Base-by-base conservation (phyloP, 2,113 vertebrate genomes). In the Tyto alba region DNA sequence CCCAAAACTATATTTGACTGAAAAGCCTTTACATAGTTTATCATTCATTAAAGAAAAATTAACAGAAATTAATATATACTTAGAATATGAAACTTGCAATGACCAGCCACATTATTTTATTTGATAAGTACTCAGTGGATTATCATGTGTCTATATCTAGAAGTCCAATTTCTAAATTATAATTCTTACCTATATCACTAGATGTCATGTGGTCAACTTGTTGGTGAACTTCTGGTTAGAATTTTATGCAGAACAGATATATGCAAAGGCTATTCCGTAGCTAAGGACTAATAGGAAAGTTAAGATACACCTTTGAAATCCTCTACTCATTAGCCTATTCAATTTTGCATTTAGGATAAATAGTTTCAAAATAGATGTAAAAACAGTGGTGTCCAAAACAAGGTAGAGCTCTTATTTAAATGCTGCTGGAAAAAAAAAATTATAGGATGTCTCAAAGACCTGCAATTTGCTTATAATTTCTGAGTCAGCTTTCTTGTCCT, bases 391-490 rank as follows among this genome's bases (percentile, higher is more conserved):
- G 60, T 55, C 76, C 85, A 78, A 88, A 90, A 64, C 64, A 95
- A 84, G 55, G 56, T 90, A 83, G 36, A 81, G 48, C 27, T 81
- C 67, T 81, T 81, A 56, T 80, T 93, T 88, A 90, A 85, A 80
- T 52, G 56, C 45, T 83, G 66, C 30, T 71, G 57, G 66, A 19
- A 12, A 75, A 48, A 55, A 67, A 57, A 48, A 73, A 66, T 11
- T 34, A 63, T 53, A 78, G 32, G 52, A 60, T 85, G 48, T 34
- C 67, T 96, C 1, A 0, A 91, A 97, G 36, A 90, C 47, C 78
- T 88, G 73, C 81, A 94, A 89, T 85, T 97, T 97, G 21, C 62
- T 93, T 91, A 84, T 88, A 78, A 93, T 96, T 96, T 93, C 78
- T 10, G 5, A 88, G 68, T 7, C 63, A 87, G 76, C 59, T 93